Base-by-base conservation (phyloP, 1,140 invertebrate genomes). In the Halictus rubicundus region DNA sequence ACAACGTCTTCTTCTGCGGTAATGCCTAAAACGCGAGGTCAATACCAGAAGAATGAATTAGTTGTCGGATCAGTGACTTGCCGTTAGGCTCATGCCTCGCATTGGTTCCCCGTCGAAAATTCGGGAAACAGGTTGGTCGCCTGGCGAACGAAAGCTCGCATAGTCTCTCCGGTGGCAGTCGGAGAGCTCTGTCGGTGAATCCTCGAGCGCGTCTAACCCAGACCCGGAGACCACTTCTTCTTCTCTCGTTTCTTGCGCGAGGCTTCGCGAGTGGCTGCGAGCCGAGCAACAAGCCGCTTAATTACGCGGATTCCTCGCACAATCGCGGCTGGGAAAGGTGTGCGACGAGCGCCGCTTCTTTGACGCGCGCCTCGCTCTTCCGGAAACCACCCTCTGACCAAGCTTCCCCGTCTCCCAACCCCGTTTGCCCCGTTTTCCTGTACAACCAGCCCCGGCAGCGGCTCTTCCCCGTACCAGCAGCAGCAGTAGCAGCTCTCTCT, bases 261-360 rank as follows among this genome's bases (percentile, higher is more conserved):
- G 78, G 42, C 68, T 76, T 52, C 21, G 54, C 66, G 78, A 86
- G 84, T 82, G 83, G 74, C 80, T 76, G 75, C 49, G 75, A 57
- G 81, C 63, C 84, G 84, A 86, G 85, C 85, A 86, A 73, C 84
- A 81, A 46, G 77, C 66, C 72, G 84, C 79, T 87, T 87, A 87
- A 87, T 87, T 87, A 87, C 75, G 65, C 75, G 68, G 66, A 78
- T 78, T 78, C 75, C 75, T 78, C 42, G 75, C 42, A 78, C 68
- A 78, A 78, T 78, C 75, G 75, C 57, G 68, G 59, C 68, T 63
- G 68, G 75, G 57, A 39, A 80, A 69, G 82, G 77, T 72, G 82
- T 61, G 54, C 61, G 63, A 77, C 82, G 63, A 66, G 71, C 42
- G 69, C 77, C 71, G 82, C 77, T 73, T 71, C 79, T 72, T 81